Evolutionary conservation across 2,888 invertebrate genomes (phyloP).

Genomic region (Schrankia costaestrigalis): DNA sequence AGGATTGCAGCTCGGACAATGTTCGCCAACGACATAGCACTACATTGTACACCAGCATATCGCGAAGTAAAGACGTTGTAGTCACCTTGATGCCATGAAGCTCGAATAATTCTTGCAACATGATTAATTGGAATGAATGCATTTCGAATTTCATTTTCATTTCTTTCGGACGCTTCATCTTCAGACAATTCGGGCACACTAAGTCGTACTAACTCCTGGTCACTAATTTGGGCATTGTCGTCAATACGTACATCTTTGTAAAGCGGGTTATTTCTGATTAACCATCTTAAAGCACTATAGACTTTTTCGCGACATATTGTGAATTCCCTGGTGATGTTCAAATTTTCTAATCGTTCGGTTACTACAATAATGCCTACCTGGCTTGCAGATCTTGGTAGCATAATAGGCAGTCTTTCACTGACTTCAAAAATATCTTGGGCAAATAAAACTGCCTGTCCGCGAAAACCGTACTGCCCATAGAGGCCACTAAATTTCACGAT

Average conservation of each 20-base stretch:
- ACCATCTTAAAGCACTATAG: constrained; percentile 4
- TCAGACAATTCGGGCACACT: too few species aligned
- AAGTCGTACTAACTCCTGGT: too few species aligned
- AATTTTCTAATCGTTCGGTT: constrained; percentile 7
- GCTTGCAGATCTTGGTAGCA: constrained; percentile 5
- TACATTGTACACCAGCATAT: constrained; percentile 28
- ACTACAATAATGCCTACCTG: constrained; percentile 5
- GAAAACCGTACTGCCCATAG: constrained; percentile 24
- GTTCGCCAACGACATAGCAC: constrained; percentile 29
- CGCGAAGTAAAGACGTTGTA: constrained; percentile 21
- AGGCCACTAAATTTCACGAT: constrained; percentile 19
- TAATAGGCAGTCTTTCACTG: constrained; percentile 6
- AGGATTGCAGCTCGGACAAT: constrained; percentile 16
- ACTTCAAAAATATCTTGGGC: constrained; percentile 6
- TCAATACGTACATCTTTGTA: not conserved
- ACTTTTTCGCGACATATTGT: constrained; percentile 4
- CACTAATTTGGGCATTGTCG: not conserved
- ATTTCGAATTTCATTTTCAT: too few species aligned
- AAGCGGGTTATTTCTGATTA: constrained; percentile 3
- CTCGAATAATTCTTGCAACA: constrained; percentile 29
- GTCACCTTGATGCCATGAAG: constrained; percentile 34
- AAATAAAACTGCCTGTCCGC: constrained; percentile 14
- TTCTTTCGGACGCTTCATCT: too few species aligned
- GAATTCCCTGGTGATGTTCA: constrained; percentile 4
- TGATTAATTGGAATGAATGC: too few species aligned